These are phyloP conservation scores for Plutomurus gul DNA, from an alignment of 1,140 invertebrate species.

Conservation along the genomic window DNA sequence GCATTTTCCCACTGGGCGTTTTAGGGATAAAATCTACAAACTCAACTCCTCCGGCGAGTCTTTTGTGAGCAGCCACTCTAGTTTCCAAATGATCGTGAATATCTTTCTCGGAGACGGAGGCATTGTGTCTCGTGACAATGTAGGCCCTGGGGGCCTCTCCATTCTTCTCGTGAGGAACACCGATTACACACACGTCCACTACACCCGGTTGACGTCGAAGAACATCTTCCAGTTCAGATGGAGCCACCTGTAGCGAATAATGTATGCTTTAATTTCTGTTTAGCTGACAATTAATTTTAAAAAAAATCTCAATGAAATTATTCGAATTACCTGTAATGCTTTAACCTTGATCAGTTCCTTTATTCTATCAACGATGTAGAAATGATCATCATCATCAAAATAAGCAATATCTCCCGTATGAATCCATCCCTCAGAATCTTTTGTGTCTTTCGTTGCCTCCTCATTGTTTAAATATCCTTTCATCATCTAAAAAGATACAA, in stretches of 20 bases:
- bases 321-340: constrained; percentile 71
- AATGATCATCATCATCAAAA: constrained; percentile 63
- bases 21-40: constrained; percentile 74
- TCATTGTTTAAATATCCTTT: constrained; percentile 47
- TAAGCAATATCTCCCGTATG: constrained; percentile 66
- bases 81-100: constrained; percentile 29
- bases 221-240: constrained; percentile 82
- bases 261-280: background rate
- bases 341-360: constrained; percentile 92
- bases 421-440: constrained; percentile 40
- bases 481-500: too few species aligned
- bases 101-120: constrained; percentile 55
- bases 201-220: constrained; percentile 73
- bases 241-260: constrained; percentile 75
- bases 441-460: constrained; percentile 24
- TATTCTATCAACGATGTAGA: constrained; percentile 79
- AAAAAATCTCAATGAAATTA: too few species aligned
- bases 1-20: constrained; percentile 74
- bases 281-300: too few species aligned
- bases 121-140: constrained; percentile 61
- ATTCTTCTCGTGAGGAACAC: constrained; percentile 70
- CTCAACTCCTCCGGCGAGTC: constrained; percentile 58
- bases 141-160: constrained; percentile 76
- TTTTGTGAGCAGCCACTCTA: constrained; percentile 36
- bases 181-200: constrained; percentile 79